Percentiles rank a stretch among this genome's conserved stretches.
phyloP scores from a whole-genome alignment of 1,140 invertebrate species.

The Pseudomyrmex flavicornis region DNA sequence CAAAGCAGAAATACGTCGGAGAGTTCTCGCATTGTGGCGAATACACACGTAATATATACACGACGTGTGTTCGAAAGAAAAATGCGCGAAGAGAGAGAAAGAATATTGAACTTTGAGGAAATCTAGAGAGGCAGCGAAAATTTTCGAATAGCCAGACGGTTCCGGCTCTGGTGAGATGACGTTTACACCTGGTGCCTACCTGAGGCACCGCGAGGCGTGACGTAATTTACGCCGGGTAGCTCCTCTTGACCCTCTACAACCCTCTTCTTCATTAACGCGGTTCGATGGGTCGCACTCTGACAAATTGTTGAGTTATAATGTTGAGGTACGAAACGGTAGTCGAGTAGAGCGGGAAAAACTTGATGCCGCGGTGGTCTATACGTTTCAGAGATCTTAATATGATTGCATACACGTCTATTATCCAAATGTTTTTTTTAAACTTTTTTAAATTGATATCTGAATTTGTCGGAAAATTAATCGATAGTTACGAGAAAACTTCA shows the following conservation, averaged over 20 bases:
- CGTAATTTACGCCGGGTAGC: conserved; percentile 66
- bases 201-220: conserved; percentile 71
- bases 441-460: too few relatives aligned
- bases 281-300: conserved; percentile 24
- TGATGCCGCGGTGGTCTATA: neutral
- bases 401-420: neutral
- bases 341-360: neutral
- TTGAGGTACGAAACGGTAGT: neutral
- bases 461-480: neutral
- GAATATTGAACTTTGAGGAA: conserved; percentile 25
- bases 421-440: neutral
- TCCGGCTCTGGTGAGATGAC: conserved; percentile 38
- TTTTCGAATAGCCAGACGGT: conserved; percentile 62
- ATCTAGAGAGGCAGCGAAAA: conserved; percentile 59
- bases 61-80: conserved; percentile 22
- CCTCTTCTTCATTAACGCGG: conserved; percentile 55
- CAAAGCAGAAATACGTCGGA: conserved; percentile 64
- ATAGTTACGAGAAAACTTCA: neutral
- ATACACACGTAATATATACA: conserved; percentile 41
- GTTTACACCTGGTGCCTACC: conserved; percentile 75
- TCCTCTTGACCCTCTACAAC: conserved; percentile 19
- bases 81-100: neutral
- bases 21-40: conserved; percentile 54
- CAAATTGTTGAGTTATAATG: conserved; percentile 41
- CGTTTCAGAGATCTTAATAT: neutral